phyloP scores from a whole-genome alignment of 2,797 vertebrate species.

The Pachyuromys duprasi region DNA sequence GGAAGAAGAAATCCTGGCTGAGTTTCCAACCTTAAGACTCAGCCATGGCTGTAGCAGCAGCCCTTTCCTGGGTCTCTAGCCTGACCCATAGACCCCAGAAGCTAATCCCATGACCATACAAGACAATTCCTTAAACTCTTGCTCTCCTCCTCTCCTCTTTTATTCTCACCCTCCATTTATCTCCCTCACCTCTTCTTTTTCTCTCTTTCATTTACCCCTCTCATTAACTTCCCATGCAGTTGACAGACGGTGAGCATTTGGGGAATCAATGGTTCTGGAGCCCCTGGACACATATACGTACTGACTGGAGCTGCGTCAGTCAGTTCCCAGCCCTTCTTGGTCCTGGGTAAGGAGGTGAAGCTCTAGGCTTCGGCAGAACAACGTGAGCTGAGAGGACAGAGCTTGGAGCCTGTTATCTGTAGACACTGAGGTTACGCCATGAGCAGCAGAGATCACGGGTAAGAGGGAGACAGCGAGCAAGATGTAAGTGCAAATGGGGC shows the following conservation, averaged over 20 bases:
- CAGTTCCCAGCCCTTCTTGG: neutral
- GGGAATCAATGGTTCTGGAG: neutral
- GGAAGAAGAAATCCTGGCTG: neutral
- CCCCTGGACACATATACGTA: too few relatives aligned
- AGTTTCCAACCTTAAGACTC: neutral
- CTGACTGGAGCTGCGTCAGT: accelerated
- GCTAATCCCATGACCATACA: too few relatives aligned
- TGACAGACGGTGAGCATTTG: accelerated
- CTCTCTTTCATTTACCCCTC: neutral
- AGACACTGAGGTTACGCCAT: neutral
- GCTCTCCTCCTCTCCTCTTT: too few relatives aligned
- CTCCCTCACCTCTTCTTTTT: neutral
- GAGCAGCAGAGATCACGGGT: accelerated
- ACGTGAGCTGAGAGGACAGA: accelerated
- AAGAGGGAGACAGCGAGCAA: accelerated
- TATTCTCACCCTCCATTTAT: neutral
- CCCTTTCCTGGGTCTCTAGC: neutral
- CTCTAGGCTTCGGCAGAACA: neutral
- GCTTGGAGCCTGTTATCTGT: accelerated
- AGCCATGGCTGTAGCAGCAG: accelerated
- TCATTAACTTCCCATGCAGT: neutral
- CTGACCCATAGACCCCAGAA: neutral
- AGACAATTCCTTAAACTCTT: neutral
- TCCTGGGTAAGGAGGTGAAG: accelerated
- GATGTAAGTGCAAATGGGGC: accelerated